Evolutionary conservation across 2,113 vertebrate species (phyloP).

Genomic region (Pao palembangensis): DNA sequence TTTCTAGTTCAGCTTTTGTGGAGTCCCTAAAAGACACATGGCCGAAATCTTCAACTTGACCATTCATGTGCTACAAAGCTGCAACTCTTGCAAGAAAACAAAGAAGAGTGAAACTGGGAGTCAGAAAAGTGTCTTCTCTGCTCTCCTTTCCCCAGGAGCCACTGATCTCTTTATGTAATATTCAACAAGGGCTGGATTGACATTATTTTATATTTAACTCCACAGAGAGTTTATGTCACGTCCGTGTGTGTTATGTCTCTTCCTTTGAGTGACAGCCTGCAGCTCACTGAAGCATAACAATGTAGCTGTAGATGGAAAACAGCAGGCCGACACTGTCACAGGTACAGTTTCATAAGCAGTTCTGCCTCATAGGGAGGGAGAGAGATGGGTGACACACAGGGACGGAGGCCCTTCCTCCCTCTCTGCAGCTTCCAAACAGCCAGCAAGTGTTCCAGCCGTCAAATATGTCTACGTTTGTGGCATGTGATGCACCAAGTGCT

Average conservation of each 20-base stretch:
- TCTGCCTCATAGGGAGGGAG: not conserved
- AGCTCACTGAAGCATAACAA: conserved; percentile 51
- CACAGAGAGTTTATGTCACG: conserved; percentile 54
- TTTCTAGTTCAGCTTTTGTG: too few relatives aligned
- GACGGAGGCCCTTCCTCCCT: conserved; percentile 4
- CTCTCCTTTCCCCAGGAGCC: conserved; percentile 37
- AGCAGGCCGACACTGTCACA: conserved; percentile 59
- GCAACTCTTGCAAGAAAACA: conserved; percentile 4
- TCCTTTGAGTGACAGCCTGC: conserved; percentile 56
- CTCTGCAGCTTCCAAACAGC: conserved; percentile 13
- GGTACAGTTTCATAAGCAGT: conserved; percentile 51
- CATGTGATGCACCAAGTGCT: not conserved
- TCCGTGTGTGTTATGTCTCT: conserved; percentile 40
- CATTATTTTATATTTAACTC: conserved; percentile 57
- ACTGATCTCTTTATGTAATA: conserved; percentile 49
- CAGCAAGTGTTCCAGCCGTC: not conserved
- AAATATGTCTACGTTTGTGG: not conserved
- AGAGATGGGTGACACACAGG: conserved; percentile 10
- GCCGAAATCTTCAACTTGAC: not conserved
- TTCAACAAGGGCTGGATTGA: conserved; percentile 46
- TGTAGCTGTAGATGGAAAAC: conserved; percentile 58
- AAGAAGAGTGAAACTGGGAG: conserved; percentile 20
- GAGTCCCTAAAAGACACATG: too few relatives aligned
- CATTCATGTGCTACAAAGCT: conserved; percentile 2
- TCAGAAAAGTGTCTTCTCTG: conserved; percentile 9